These are phyloP conservation scores for Anoplopoma fimbria DNA, from an alignment of 2,113 vertebrate species.

Conservation along the genomic window DNA sequence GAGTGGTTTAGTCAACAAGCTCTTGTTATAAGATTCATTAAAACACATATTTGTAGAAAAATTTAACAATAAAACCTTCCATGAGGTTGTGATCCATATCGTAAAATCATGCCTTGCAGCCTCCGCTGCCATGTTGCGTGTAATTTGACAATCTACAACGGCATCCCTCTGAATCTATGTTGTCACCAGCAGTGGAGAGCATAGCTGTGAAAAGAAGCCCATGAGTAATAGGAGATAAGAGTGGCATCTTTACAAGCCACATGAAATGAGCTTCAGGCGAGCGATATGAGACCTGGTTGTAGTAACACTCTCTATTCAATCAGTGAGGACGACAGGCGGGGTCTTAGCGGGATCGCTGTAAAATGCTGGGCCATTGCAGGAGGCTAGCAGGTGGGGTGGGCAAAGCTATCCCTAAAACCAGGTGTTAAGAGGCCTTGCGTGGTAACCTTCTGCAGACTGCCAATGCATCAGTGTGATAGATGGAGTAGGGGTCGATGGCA, in stretches of 20 bases:
- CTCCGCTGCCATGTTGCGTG: slow-evolving; percentile 40
- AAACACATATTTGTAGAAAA: not conserved
- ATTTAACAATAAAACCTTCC: slow-evolving; percentile 6
- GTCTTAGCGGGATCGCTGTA: slow-evolving; percentile 68
- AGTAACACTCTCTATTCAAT: slow-evolving; percentile 63
- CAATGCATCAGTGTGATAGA: slow-evolving; percentile 76
- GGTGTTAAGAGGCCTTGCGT: slow-evolving; percentile 72
- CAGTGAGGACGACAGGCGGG: slow-evolving; percentile 63
- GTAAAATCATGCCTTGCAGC: not conserved
- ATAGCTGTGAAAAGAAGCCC: slow-evolving; percentile 58
- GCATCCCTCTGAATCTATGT: slow-evolving; percentile 64
- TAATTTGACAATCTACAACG: slow-evolving; percentile 73
- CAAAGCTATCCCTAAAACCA: slow-evolving; percentile 63
- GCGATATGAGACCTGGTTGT: slow-evolving; percentile 57
- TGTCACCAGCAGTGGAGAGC: slow-evolving; percentile 71
- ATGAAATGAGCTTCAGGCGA: slow-evolving; percentile 58
- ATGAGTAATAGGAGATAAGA: slow-evolving; percentile 67
- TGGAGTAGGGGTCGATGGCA: slow-evolving; percentile 61
- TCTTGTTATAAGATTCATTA: not conserved
- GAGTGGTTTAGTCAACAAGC: slow-evolving; percentile 4
- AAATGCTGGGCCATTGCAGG: slow-evolving; percentile 64
- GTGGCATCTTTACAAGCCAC: slow-evolving; percentile 65
- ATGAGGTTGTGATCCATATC: slow-evolving; percentile 10
- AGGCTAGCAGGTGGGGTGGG: slow-evolving; percentile 61
- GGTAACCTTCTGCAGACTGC: slow-evolving; percentile 76